Base-by-base conservation (phyloP, 2,797 vertebrate genomes). In the Gallirallus australis region DNA sequence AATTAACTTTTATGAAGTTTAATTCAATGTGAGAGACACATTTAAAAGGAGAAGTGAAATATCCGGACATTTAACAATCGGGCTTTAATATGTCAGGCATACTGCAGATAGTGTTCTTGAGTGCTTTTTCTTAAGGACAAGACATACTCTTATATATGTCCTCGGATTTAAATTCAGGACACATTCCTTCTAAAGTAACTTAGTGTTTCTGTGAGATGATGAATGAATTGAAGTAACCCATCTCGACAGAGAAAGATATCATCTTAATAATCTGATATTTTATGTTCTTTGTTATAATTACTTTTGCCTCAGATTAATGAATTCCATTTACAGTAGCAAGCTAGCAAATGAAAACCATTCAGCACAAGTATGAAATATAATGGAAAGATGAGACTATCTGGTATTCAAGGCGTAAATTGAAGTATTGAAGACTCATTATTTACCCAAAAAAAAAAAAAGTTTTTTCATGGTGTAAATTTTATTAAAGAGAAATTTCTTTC, bases 241-340 rank as follows among this genome's bases (percentile, higher is more conserved):
- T 94, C 68, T 93, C 1, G 17, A 94, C 80, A 97, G 83, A 95
- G 93, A 96, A 96, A 91, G 92, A 94, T 83, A 85, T 63, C 87
- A 95, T 94, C 85, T 90, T 97, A 95, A 92, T 97, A 95, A 97
- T 96, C 83, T 94, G 81, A 95, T 96, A 92, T 94, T 95, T 97
- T 95, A 94, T 94, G 81, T 93, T 96, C 94, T 92, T 95, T 90
- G 65, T 94, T 95, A 95, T 97, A 97, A 97, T 97, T 96, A 95
- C 82, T 90, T 97, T 96, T 96, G 42, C 77, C 48, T 94, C 78
- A 96, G 83, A 96, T 96, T 97, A 97, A 96, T 96, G 86, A 94
- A 96, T 95, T 97, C 45, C 73, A 95, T 94, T 97, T 97, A 91
- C 91, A 92, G 91, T 81, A 95, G 81, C 65, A 97, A 95, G 56